Conservation (phyloP, 1,140 invertebrate species). For the Lasaia peninsularis region DNA sequence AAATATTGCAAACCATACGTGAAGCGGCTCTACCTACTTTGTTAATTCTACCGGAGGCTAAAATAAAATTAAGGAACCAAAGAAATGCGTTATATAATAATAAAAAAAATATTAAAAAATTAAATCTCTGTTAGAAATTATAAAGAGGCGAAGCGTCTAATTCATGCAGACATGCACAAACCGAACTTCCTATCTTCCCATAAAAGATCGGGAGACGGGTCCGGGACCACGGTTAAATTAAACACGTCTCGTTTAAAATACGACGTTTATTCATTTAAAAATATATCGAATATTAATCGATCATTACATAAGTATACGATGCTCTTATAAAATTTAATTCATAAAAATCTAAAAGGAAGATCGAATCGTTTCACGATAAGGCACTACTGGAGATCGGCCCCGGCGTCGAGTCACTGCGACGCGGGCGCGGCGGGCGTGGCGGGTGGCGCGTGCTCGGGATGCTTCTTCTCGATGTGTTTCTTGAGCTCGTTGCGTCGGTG, state of each 20-base stretch:
- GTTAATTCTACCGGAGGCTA: constrained; percentile 75
- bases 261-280: constrained; percentile 63
- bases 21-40: constrained; percentile 60
- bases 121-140: constrained; percentile 73
- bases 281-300: constrained; percentile 63
- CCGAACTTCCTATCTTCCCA: constrained; percentile 68
- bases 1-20: constrained; percentile 67
- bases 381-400: constrained; percentile 25
- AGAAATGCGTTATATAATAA: constrained; percentile 76
- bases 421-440: constrained; percentile 16
- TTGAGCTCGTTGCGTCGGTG: constrained; percentile 77
- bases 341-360: constrained; percentile 58
- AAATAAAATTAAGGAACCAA: constrained; percentile 77
- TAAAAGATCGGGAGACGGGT: constrained; percentile 37
- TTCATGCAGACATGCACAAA: constrained; percentile 75
- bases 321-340: constrained; percentile 56
- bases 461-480: constrained; percentile 77
- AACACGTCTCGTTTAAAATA: constrained; percentile 39
- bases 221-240: constrained; percentile 36
- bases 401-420: constrained; percentile 10
- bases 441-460: constrained; percentile 42
- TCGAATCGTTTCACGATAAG: constrained; percentile 44
- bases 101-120: constrained; percentile 55
- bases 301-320: constrained; percentile 54
- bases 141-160: constrained; percentile 73